Evolutionary conservation across 2,113 vertebrate species (phyloP).

Genomic region (Tringa solitaria): DNA sequence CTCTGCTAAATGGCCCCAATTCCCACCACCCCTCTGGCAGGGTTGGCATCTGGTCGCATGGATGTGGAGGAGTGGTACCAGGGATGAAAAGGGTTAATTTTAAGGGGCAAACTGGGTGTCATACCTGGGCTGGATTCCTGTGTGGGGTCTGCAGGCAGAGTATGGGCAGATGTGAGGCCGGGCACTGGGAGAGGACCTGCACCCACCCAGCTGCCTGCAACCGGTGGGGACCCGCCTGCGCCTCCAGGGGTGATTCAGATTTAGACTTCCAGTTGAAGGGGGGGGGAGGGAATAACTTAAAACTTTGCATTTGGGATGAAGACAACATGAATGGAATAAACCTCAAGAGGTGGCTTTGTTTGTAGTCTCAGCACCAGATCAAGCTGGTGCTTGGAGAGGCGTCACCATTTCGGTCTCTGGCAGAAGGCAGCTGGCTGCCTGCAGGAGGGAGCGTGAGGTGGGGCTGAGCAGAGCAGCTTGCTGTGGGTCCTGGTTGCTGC

Average conservation of each 20-base stretch:
- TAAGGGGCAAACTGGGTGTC: neutral
- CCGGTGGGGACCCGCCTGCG: neutral
- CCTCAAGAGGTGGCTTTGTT: neutral
- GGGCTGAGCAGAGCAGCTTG: neutral
- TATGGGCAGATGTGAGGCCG: fast-evolving
- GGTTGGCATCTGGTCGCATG: neutral
- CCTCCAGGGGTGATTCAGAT: neutral
- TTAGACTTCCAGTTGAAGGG: neutral
- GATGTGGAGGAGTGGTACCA: neutral
- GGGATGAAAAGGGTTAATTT: neutral
- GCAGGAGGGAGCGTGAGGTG: fast-evolving
- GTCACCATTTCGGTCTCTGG: neutral
- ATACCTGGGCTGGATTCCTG: neutral
- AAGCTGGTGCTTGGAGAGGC: neutral
- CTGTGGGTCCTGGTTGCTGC: neutral
- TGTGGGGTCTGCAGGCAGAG: fast-evolving
- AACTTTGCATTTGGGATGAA: neutral
- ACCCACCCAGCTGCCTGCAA: neutral
- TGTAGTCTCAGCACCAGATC: neutral
- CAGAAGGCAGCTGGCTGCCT: fast-evolving
- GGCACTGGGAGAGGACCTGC: neutral
- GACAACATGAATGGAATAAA: neutral
- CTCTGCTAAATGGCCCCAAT: neutral
- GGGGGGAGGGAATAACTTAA: neutral
- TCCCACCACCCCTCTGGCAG: neutral